Percentiles rank a stretch among this genome's conserved stretches.
Evolutionary conservation across 2,888 invertebrate species (phyloP).

Genomic region (Cosmia pyralina): DNA sequence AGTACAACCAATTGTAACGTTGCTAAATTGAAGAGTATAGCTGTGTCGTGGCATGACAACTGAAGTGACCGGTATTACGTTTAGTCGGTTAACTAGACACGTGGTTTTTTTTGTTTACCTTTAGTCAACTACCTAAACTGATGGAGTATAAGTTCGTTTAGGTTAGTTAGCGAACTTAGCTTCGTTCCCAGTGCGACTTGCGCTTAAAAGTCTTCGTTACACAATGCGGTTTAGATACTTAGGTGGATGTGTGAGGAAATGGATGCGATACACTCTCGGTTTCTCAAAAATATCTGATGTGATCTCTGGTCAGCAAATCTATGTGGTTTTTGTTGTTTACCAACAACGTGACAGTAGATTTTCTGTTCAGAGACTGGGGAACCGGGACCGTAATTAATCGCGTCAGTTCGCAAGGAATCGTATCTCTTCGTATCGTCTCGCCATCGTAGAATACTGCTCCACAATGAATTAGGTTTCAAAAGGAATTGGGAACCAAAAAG

Average conservation of each 20-base stretch:
- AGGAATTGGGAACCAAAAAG: constrained; percentile 54
- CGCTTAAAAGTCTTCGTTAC: too few relatives aligned
- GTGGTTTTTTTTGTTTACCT: too few relatives aligned
- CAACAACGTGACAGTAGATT: not conserved
- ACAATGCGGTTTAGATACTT: not conserved
- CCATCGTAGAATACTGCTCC: constrained; percentile 46
- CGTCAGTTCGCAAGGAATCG: too few relatives aligned
- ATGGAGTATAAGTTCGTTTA: too few relatives aligned
- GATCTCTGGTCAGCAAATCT: not conserved
- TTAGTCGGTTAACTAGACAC: too few relatives aligned
- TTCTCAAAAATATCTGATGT: not conserved
- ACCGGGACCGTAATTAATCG: not conserved
- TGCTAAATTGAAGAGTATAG: too few relatives aligned
- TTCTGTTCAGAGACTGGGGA: not conserved
- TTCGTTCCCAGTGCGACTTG: too few relatives aligned
- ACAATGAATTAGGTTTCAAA: constrained; percentile 47
- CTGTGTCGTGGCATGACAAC: too few relatives aligned
- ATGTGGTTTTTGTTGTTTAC: not conserved
- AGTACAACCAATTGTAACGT: too few relatives aligned
- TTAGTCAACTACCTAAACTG: too few relatives aligned
- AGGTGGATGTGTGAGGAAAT: not conserved
- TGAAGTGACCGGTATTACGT: too few relatives aligned
- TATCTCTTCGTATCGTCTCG: constrained; percentile 30
- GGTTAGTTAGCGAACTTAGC: too few relatives aligned
- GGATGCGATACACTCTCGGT: not conserved